A percentile compares a stretch with the other conserved stretches of the same genome.
These are phyloP conservation scores for Dendrocopos noguchii DNA, from an alignment of 2,113 vertebrate genomes.

Conservation along the genomic window DNA sequence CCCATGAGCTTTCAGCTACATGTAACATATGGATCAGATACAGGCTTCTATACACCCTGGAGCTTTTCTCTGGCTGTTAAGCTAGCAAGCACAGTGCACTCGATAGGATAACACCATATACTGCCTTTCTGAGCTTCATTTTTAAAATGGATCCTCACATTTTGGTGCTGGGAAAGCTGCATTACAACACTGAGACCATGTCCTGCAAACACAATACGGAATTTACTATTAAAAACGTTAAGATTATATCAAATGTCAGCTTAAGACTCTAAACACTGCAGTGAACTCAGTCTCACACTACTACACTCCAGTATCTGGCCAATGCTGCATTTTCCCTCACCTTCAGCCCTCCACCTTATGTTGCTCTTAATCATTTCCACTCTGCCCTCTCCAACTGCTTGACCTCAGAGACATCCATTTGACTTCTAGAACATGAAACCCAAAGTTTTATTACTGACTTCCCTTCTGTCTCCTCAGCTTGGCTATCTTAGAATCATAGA, in stretches of 20 bases:
- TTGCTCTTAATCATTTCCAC: not conserved
- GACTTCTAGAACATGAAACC: not conserved
- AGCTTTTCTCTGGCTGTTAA: not conserved
- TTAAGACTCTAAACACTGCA: not conserved
- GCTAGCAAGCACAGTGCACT: not conserved
- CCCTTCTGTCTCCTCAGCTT: not conserved
- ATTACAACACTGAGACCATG: not conserved
- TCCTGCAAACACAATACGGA: not conserved
- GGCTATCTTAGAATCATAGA: not conserved
- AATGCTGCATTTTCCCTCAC: not conserved
- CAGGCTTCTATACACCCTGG: not conserved
- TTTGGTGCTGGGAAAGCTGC: not conserved
- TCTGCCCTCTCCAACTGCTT: not conserved
- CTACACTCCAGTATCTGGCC: not conserved
- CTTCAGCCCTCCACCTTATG: not conserved
- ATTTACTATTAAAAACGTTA: not conserved
- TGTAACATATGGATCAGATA: conserved; percentile 14
- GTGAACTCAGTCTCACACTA: not conserved
- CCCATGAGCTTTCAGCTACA: not conserved
- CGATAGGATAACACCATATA: not conserved
- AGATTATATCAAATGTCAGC: not conserved
- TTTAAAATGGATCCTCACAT: not conserved
- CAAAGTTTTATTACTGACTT: not conserved
- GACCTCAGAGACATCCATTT: not conserved
- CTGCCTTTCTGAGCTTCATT: not conserved